These are phyloP conservation scores for Anthoscopus minutus DNA, from an alignment of 2,113 vertebrate species.

Conservation along the genomic window DNA sequence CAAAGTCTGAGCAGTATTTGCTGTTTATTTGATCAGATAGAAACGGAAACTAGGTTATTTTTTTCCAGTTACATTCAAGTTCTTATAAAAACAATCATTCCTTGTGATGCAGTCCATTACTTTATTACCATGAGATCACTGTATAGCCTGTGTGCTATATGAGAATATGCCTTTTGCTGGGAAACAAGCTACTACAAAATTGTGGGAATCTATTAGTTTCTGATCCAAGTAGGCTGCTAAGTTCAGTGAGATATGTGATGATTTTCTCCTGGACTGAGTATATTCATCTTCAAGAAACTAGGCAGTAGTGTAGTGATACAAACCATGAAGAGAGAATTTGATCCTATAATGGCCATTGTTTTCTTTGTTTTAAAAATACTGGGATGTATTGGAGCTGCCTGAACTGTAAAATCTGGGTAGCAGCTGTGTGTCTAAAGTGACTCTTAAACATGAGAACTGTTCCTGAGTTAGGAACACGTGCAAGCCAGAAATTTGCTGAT, in stretches of 20 bases:
- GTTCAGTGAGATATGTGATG: not conserved
- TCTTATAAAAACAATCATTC: not conserved
- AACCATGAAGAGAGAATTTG: not conserved
- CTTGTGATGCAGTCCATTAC: not conserved
- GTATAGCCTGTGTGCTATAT: not conserved
- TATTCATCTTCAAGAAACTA: not conserved
- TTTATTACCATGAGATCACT: not conserved
- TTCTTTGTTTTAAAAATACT: conserved; percentile 4
- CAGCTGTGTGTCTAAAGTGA: not conserved
- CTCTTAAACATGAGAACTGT: not conserved
- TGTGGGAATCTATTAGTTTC: not conserved
- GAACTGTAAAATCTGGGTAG: not conserved
- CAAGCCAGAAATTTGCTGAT: not conserved
- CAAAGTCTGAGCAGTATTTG: not conserved
- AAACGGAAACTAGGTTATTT: not conserved
- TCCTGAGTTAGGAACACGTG: not conserved
- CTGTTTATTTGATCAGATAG: not conserved
- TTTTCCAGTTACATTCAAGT: not conserved
- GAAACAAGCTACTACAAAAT: not conserved
- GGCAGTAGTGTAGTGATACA: not conserved
- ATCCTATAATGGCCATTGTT: not conserved
- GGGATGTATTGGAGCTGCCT: not conserved
- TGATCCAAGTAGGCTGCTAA: rapidly evolving
- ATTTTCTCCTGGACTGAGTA: not conserved
- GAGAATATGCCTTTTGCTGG: not conserved